A percentile compares a stretch with the other conserved stretches of the same genome.
phyloP scores from a whole-genome alignment of 2,113 vertebrate species.

The Bubo blakistoni region DNA sequence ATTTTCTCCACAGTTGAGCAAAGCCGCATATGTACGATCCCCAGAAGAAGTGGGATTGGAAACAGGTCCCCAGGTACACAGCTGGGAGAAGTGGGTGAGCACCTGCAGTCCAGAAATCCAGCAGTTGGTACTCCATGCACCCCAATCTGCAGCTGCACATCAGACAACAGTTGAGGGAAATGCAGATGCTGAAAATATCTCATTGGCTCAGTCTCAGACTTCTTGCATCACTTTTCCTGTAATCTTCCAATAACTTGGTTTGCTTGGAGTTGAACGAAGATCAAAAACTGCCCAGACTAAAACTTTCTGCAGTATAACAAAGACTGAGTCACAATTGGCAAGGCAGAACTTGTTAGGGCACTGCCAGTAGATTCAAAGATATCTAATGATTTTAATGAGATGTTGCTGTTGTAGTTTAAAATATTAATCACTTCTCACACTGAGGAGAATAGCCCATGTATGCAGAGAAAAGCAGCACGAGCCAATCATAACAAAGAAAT shows the following conservation, averaged over 20 bases:
- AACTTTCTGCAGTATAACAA: background rate
- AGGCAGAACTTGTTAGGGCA: background rate
- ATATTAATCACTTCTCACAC: slow-evolving; percentile 6
- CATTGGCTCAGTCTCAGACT: background rate
- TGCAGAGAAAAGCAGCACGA: slow-evolving; percentile 15
- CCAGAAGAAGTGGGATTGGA: background rate
- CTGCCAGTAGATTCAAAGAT: background rate
- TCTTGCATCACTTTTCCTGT: background rate
- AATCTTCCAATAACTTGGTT: background rate
- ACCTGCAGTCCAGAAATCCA: background rate
- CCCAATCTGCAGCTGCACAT: background rate
- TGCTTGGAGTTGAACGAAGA: background rate
- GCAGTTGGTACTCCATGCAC: background rate
- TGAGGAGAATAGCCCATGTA: background rate
- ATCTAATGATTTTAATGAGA: slow-evolving; percentile 16
- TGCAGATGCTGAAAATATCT: background rate
- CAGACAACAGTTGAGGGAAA: background rate
- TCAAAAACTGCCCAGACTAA: background rate
- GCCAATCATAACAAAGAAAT: slow-evolving; percentile 1
- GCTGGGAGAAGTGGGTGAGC: background rate
- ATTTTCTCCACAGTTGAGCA: background rate
- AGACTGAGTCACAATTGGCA: background rate
- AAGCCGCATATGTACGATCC: background rate
- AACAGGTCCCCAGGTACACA: background rate
- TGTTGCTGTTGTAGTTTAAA: background rate